These are phyloP conservation scores for Paelopatides confundens DNA, from an alignment of 53 echinoderm and acorn worm species.

Conservation along the genomic window DNA sequence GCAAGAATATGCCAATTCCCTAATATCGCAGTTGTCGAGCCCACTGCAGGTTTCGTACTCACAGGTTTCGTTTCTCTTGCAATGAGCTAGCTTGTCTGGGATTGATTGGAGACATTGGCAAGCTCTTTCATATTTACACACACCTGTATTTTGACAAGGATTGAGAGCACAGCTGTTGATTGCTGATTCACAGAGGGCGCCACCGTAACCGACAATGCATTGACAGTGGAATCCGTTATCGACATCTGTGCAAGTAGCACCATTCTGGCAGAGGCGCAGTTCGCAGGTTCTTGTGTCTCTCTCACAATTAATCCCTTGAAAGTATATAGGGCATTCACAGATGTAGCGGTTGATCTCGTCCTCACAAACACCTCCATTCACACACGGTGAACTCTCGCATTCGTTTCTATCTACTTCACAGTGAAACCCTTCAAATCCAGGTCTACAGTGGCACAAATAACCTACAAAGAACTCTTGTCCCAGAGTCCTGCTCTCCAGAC, in stretches of 20 bases:
- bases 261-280: conserved; percentile 74
- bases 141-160: conserved; percentile 81
- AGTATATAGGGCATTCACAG: conserved; percentile 72
- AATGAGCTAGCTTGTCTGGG: conserved; percentile 59
- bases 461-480: conserved; percentile 81
- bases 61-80: conserved; percentile 75
- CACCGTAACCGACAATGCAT: conserved; percentile 80
- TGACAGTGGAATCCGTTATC: conserved; percentile 78
- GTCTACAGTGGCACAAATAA: conserved; percentile 75
- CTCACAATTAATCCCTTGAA: conserved; percentile 77
- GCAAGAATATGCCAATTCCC: conserved; percentile 64
- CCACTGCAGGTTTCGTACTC: conserved; percentile 60
- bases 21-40: conserved; percentile 54
- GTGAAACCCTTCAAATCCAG: conserved; percentile 81
- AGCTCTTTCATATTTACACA: conserved; percentile 72
- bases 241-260: conserved; percentile 65
- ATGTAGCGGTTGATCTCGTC: conserved; percentile 72
- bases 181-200: conserved; percentile 62
- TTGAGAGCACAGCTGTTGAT: conserved; percentile 82
- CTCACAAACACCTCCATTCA: conserved; percentile 70
- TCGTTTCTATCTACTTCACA: conserved; percentile 85
- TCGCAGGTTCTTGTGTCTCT: conserved; percentile 86
- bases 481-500: conserved; percentile 68
- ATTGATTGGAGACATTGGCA: conserved; percentile 73
- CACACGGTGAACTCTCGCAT: conserved; percentile 77